Conservation (phyloP, 2,113 vertebrate species). For the Sceloporus undulatus region DNA sequence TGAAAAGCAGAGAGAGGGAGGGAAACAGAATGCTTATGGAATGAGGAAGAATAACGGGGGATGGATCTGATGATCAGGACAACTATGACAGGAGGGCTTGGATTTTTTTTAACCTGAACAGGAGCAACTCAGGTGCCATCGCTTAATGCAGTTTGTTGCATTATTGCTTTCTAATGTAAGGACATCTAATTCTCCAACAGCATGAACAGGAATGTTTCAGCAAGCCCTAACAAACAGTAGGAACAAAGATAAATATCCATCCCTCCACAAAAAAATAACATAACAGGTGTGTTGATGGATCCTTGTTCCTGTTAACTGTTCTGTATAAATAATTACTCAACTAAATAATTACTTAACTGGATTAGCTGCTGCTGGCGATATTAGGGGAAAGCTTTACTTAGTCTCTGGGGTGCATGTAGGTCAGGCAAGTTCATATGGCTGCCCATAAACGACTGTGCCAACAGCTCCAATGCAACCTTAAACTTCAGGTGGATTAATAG, state of each 20-base stretch:
- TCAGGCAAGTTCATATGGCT: not conserved
- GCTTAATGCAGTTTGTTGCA: not conserved
- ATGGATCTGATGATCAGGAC: constrained; percentile 9
- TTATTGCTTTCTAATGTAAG: not conserved
- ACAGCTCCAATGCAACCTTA: not conserved
- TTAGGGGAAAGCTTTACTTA: not conserved
- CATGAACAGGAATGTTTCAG: not conserved
- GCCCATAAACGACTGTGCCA: not conserved
- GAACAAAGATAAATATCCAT: not conserved
- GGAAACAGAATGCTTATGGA: constrained; percentile 35
- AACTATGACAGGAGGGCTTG: not conserved
- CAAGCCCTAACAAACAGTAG: not conserved
- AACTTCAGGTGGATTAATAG: not conserved
- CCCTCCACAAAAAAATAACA: not conserved
- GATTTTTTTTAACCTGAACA: constrained; percentile 7
- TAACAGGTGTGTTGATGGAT: constrained; percentile 6
- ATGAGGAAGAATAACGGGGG: not conserved
- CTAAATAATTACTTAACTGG: constrained; percentile 14
- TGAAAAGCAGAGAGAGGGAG: not conserved
- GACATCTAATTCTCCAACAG: constrained; percentile 17
- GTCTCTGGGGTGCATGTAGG: not conserved
- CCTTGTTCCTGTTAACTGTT: constrained; percentile 5
- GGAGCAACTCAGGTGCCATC: constrained; percentile 31
- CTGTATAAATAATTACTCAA: constrained; percentile 7
- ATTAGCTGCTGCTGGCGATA: not conserved